These are phyloP conservation scores for Alosa alosa DNA, from an alignment of 2,113 vertebrate species.

Conservation along the genomic window DNA sequence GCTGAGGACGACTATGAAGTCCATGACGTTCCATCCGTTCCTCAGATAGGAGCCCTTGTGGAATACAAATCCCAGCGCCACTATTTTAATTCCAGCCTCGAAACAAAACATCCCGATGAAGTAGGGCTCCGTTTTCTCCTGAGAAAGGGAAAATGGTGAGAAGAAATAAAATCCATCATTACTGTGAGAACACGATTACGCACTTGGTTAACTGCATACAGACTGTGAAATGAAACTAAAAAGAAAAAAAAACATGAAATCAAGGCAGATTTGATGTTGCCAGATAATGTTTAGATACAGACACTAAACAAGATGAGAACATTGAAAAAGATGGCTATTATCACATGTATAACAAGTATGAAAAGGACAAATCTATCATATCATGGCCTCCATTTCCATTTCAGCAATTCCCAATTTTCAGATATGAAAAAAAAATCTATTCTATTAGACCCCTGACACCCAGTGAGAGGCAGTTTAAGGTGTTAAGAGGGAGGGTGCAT, in stretches of 20 bases:
- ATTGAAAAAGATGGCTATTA: background rate
- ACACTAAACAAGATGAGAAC: background rate
- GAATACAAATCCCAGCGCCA: slow-evolving; percentile 94
- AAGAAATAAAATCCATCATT: background rate
- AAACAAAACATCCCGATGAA: slow-evolving; percentile 99
- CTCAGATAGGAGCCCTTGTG: slow-evolving; percentile 98
- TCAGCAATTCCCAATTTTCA: background rate
- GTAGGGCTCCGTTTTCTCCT: slow-evolving; percentile 98
- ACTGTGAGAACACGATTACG: background rate
- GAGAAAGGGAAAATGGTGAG: slow-evolving; percentile 31
- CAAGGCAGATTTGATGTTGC: background rate
- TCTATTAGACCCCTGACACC: background rate
- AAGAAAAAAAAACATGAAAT: background rate
- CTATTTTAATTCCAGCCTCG: slow-evolving; percentile 96
- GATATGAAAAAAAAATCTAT: background rate
- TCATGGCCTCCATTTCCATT: background rate
- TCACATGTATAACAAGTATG: background rate
- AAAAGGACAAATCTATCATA: background rate
- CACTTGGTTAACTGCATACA: background rate
- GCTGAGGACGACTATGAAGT: slow-evolving; percentile 97
- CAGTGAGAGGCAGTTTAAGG: background rate
- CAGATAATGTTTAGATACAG: background rate
- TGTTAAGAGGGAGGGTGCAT: background rate
- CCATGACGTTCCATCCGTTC: slow-evolving; percentile 99
- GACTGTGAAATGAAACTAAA: background rate